Evolutionary conservation across 2,113 vertebrate species (phyloP), one percentile per base, ranked within the genome.

Genomic region (Chamaea fasciata): DNA sequence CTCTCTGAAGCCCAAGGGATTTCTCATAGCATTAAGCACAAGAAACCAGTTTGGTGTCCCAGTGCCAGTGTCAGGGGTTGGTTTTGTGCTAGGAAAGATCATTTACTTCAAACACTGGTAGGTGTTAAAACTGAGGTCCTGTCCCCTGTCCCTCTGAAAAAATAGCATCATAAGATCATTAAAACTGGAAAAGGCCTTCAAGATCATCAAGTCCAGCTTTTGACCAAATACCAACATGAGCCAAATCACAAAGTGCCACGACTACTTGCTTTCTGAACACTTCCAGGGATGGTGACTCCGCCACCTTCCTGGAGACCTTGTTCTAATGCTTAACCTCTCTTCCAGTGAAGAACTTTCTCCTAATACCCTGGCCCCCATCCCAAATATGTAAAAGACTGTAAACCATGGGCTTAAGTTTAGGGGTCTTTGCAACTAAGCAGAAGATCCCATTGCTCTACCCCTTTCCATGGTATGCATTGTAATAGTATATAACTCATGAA

Each of bases 311-410:
- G 31, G 26, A 15, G 18, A 49, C 31, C 22, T 41, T 31, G 10
- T 49, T 90, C 30, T 63, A 69, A 3, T 69, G 26, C 41, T 90
- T 69, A 69, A 33, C 47, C 55, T 26, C 30, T 63, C 35, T 49
- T 56, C 16, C 42, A 70, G 22, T 33, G 31, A 20, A 70, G 15
- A 69, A 24, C 7, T 49, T 62, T 33, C 42, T 47, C 49, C 56
- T 37, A 37, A 42, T 76, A 63, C 49, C 41, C 63, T 92, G 75
- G 44, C 41, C 35, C 12, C 15, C 53, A 17, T 41, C 67, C 47
- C 37, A 9, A 2, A 2, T 26, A 31, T 0, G 0, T 71, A 81
- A 89, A 44, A 16, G 15, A 33, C 10, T 23, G 11, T 50, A 87
- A 69, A 87, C 57, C 28, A 46, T 1, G 3, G 30, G 41, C 23